Percentiles rank a stretch among this genome's conserved stretches.
Evolutionary conservation across 2,113 vertebrate genomes (phyloP).

Genomic region (Sciurus niger): DNA sequence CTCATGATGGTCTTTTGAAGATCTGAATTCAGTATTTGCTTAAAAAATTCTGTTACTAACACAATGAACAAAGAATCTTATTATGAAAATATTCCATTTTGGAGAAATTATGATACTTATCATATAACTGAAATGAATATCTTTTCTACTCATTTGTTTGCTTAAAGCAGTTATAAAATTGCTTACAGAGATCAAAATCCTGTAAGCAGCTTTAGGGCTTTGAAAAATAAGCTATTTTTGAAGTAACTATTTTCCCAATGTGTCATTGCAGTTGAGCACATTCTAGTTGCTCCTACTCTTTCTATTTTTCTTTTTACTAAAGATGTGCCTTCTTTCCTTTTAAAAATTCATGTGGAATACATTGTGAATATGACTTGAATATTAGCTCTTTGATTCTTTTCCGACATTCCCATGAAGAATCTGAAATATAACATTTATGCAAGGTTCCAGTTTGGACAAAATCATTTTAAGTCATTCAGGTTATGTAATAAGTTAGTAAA

Average conservation of each 20-base stretch:
- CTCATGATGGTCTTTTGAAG: slow-evolving; percentile 28
- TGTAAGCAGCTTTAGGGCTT: slow-evolving; percentile 67
- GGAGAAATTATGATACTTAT: slow-evolving; percentile 80
- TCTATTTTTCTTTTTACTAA: slow-evolving; percentile 82
- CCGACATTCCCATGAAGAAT: slow-evolving; percentile 54
- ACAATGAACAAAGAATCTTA: neutral
- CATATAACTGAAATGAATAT: slow-evolving; percentile 85
- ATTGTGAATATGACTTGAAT: slow-evolving; percentile 75
- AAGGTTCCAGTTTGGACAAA: neutral
- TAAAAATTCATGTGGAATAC: slow-evolving; percentile 74
- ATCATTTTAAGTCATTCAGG: neutral
- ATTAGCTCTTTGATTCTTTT: slow-evolving; percentile 68
- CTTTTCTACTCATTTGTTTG: slow-evolving; percentile 84
- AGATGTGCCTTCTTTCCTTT: slow-evolving; percentile 14
- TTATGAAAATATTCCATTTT: slow-evolving; percentile 60
- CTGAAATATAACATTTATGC: slow-evolving; percentile 63
- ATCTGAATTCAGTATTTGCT: slow-evolving; percentile 56
- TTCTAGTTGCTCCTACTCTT: slow-evolving; percentile 77
- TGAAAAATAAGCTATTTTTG: slow-evolving; percentile 85
- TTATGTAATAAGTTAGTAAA: neutral
- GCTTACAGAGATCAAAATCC: slow-evolving; percentile 84
- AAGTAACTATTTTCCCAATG: slow-evolving; percentile 86
- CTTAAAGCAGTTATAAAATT: slow-evolving; percentile 85
- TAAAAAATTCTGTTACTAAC: neutral
- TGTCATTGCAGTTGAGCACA: slow-evolving; percentile 82